Evolutionary conservation across 2,888 invertebrate genomes (phyloP).

Genomic region (Cordylochernes scorpioides): DNA sequence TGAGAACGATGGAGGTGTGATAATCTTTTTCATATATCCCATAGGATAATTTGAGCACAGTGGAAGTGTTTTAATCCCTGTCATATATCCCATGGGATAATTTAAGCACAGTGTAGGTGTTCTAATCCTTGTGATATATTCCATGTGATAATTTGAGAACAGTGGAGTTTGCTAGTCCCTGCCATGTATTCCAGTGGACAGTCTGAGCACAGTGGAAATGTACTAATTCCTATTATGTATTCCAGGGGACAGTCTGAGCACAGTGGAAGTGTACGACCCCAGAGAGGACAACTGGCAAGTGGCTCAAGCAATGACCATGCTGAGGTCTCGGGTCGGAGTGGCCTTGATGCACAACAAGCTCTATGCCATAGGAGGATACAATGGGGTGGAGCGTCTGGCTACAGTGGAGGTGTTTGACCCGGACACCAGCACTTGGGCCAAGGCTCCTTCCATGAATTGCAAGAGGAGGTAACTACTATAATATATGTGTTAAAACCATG

Average conservation of each 20-base stretch:
- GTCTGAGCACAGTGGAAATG: too few relatives aligned
- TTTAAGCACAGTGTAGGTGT: too few relatives aligned
- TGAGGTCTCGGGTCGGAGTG: conserved; percentile 53
- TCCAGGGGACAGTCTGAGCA: conserved; percentile 46
- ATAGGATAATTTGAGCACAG: too few relatives aligned
- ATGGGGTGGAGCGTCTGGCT: conserved; percentile 48
- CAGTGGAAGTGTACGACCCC: conserved; percentile 59
- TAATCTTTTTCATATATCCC: too few relatives aligned
- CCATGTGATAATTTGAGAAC: too few relatives aligned
- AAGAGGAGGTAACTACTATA: conserved; percentile 45
- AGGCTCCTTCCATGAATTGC: conserved; percentile 49
- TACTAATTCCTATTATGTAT: conserved; percentile 1
- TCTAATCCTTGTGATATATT: too few relatives aligned
- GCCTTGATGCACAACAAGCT: conserved; percentile 44
- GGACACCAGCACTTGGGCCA: conserved; percentile 39
- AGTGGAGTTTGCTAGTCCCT: not conserved
- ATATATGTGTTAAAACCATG: too few relatives aligned
- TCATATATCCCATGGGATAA: too few relatives aligned
- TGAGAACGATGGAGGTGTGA: too few relatives aligned
- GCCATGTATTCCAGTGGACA: conserved; percentile 24
- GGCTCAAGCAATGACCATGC: conserved; percentile 54
- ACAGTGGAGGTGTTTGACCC: conserved; percentile 64
- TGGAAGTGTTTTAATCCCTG: too few relatives aligned
- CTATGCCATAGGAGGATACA: conserved; percentile 48
- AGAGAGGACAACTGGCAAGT: conserved; percentile 38